Conservation (phyloP, 2,797 vertebrate species). For the Gymnothorax javanicus region DNA sequence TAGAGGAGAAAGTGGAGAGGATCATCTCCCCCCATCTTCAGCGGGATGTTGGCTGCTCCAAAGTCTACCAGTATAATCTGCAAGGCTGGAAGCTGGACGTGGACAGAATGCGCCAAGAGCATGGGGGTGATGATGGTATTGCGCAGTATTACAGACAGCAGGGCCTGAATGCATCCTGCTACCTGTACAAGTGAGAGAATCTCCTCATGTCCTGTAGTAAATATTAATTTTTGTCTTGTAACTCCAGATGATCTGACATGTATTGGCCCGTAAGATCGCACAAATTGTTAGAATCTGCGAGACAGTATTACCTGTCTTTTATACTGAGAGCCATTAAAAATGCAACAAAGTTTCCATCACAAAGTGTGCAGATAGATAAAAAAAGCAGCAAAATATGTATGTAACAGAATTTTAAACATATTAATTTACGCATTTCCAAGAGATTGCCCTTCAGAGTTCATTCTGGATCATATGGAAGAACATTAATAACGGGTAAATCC, state of each 20-base stretch:
- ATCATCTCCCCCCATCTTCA: conserved; percentile 75
- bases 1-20: conserved; percentile 69
- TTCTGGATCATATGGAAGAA: no score
- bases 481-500: no score
- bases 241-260: not conserved
- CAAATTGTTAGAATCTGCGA: not conserved
- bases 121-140: conserved; percentile 64
- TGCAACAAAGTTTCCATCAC: not conserved
- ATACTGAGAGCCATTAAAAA: not conserved
- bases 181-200: conserved; percentile 82
- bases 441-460: no score
- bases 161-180: conserved; percentile 68
- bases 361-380: not conserved
- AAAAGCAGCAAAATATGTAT: no score
- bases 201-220: not conserved
- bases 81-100: conserved; percentile 81
- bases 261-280: not conserved
- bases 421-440: no score
- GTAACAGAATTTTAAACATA: no score
- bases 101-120: conserved; percentile 66
- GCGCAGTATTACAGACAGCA: conserved; percentile 64
- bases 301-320: not conserved
- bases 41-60: conserved; percentile 76
- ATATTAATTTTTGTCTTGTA: not conserved
- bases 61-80: conserved; percentile 78